These are phyloP conservation scores for Hephaestus fuliginosus DNA, from an alignment of 2,797 vertebrate species.

Conservation along the genomic window DNA sequence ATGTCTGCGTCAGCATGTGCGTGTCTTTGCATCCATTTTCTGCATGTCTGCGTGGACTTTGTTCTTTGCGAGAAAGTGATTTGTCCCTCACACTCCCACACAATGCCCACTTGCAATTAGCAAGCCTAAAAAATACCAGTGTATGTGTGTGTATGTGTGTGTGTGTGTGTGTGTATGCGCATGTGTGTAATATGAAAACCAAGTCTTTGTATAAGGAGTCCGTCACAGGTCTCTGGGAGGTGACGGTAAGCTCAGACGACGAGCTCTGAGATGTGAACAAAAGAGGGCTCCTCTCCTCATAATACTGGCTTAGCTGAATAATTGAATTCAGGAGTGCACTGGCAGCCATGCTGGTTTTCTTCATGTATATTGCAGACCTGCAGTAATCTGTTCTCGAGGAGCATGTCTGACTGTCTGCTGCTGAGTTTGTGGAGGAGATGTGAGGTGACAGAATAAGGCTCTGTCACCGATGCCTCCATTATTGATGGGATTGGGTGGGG, in stretches of 20 bases:
- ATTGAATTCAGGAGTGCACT: conserved; percentile 73
- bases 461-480: conserved; percentile 83
- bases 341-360: conserved; percentile 73
- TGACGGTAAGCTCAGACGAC: conserved; percentile 39
- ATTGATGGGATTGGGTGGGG: conserved; percentile 78
- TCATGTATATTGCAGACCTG: conserved; percentile 85
- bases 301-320: conserved; percentile 76
- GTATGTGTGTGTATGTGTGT: conserved; percentile 10
- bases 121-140: conserved; percentile 27
- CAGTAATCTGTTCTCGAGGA: conserved; percentile 82
- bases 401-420: conserved; percentile 74
- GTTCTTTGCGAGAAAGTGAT: conserved; percentile 32
- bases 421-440: conserved; percentile 79
- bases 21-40: conserved; percentile 32
- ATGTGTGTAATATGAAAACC: conserved; percentile 30
- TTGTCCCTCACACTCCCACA: conserved; percentile 49
- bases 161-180: conserved; percentile 14
- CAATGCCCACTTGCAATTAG: conserved; percentile 57
- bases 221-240: conserved; percentile 37
- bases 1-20: conserved; percentile 25
- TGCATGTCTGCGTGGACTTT: not conserved
- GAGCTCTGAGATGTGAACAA: conserved; percentile 49
- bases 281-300: conserved; percentile 59
- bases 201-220: conserved; percentile 39
- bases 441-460: conserved; percentile 86